Conservation (phyloP, 1,140 invertebrate species). For the Melipona quadrifasciata region DNA sequence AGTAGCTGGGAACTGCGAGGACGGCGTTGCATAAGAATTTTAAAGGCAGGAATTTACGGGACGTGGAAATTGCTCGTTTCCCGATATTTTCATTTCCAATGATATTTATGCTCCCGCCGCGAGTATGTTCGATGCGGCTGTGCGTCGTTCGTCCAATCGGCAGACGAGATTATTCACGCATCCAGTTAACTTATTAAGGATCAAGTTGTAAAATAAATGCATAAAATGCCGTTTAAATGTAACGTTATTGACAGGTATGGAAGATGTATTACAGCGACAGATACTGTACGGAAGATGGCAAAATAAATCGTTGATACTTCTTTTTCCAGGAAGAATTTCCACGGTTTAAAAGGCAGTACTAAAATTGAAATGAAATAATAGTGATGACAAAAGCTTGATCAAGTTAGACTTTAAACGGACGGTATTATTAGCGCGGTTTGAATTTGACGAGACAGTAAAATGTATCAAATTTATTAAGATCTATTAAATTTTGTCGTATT, state of each 20-base stretch:
- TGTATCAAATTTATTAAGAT: too few species aligned
- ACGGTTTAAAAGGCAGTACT: neutral
- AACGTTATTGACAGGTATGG: neutral
- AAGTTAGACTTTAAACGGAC: too few species aligned
- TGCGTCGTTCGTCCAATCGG: neutral
- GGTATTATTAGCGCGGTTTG: too few species aligned
- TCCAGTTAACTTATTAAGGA: neutral
- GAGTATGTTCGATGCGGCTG: neutral
- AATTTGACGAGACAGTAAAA: too few species aligned
- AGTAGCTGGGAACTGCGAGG: neutral
- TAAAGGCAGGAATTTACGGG: slow-evolving; percentile 17
- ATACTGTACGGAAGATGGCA: neutral
- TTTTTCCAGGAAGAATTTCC: neutral
- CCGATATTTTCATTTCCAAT: slow-evolving; percentile 17
- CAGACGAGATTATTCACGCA: neutral
- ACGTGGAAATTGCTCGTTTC: slow-evolving; percentile 18
- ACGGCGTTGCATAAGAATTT: slow-evolving; percentile 18
- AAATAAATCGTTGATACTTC: neutral
- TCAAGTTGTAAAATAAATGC: neutral
- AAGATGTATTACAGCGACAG: neutral
- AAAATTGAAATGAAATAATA: too few species aligned
- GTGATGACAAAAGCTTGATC: too few species aligned
- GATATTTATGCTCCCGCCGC: slow-evolving; percentile 24
- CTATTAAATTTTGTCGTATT: too few species aligned
- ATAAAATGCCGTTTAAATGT: neutral